These are phyloP conservation scores for Garra rufa DNA, from an alignment of 2,113 vertebrate genomes.

Conservation along the genomic window DNA sequence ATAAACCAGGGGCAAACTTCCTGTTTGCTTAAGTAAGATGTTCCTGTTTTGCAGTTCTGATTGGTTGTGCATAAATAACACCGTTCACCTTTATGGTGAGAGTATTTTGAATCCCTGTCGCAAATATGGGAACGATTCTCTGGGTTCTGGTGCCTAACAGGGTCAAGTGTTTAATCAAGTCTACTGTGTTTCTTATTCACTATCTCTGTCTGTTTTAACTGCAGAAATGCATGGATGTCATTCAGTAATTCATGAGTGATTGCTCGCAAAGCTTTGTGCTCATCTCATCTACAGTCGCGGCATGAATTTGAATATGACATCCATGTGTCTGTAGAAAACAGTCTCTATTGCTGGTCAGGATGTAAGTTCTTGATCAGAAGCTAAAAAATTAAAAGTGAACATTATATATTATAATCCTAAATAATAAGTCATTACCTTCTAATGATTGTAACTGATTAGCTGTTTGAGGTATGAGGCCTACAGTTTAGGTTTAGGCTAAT, in stretches of 20 bases:
- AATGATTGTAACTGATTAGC: neutral
- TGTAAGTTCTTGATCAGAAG: neutral
- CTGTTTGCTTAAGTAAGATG: neutral
- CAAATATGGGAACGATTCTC: neutral
- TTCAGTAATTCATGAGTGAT: constrained; percentile 56
- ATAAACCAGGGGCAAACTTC: neutral
- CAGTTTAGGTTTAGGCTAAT: neutral
- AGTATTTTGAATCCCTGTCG: neutral
- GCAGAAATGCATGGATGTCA: constrained; percentile 52
- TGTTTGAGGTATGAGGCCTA: neutral
- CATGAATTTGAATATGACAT: constrained; percentile 57
- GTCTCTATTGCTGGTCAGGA: neutral
- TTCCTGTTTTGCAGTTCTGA: neutral
- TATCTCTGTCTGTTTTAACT: neutral
- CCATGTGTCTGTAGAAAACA: constrained; percentile 12
- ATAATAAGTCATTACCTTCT: neutral
- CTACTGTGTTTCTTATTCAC: neutral
- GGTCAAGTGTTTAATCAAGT: constrained; percentile 28
- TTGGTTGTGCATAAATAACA: neutral
- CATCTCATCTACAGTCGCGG: constrained; percentile 10
- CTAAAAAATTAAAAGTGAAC: neutral
- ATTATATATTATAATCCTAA: neutral
- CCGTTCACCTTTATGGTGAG: neutral
- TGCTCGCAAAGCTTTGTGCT: constrained; percentile 56
- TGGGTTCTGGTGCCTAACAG: neutral